Conservation (phyloP, 1,140 invertebrate genomes). For the Apocrypta bakeri region DNA sequence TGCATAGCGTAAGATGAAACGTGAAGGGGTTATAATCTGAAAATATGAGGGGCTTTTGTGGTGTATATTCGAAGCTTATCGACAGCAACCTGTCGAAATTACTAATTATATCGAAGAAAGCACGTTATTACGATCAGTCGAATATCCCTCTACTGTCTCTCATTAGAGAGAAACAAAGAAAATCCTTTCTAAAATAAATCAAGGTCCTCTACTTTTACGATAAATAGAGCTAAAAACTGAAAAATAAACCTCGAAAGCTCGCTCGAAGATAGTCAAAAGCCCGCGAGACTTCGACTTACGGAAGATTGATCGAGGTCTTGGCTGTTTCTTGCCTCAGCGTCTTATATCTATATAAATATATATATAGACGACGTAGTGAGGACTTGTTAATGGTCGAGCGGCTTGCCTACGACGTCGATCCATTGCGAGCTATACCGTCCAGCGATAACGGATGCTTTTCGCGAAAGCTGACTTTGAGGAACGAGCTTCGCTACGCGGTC, state of each 20-base stretch:
- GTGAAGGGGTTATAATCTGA: no score
- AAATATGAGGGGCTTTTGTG: neutral
- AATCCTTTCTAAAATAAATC: neutral
- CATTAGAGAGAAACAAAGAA: neutral
- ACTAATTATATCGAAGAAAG: neutral
- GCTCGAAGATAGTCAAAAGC: constrained; percentile 38
- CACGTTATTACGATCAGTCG: neutral
- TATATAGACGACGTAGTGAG: constrained; percentile 28
- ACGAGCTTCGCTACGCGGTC: constrained; percentile 35
- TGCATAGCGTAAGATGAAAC: neutral
- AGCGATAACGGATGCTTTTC: constrained; percentile 47
- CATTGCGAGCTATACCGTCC: constrained; percentile 25
- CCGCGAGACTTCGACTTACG: constrained; percentile 56
- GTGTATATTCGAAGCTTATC: neutral
- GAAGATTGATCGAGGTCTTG: constrained; percentile 64
- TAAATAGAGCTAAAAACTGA: neutral
- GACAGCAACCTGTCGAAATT: neutral
- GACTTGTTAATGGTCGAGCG: constrained; percentile 64
- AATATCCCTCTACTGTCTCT: neutral
- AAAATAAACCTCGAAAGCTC: neutral
- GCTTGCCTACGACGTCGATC: constrained; percentile 60
- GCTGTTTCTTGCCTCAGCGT: constrained; percentile 55
- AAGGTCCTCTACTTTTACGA: neutral
- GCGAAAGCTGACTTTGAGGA: constrained; percentile 53
- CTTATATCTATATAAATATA: neutral